A percentile compares a stretch with the other conserved stretches of the same genome.
phyloP scores from a whole-genome alignment of 2,113 vertebrate species.

The Festucalex cinctus region DNA sequence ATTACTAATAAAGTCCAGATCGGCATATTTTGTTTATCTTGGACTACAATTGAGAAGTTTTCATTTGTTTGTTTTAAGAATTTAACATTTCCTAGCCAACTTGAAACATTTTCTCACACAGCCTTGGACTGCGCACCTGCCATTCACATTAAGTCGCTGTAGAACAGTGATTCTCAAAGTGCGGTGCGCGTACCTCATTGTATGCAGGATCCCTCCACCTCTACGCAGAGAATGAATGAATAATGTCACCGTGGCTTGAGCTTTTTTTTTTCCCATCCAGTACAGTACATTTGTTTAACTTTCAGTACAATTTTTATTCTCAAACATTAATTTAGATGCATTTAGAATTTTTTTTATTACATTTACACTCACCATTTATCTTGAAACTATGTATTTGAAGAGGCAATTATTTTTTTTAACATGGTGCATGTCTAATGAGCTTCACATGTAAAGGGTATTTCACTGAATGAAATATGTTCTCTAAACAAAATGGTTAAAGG shows the following conservation, averaged over 20 bases:
- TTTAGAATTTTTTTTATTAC: too few species aligned
- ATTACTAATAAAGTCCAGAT: background rate
- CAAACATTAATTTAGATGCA: too few species aligned
- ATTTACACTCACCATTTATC: too few species aligned
- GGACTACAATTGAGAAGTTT: conserved; percentile 18
- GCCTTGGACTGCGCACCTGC: background rate
- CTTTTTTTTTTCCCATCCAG: too few species aligned
- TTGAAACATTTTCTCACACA: conserved; percentile 7
- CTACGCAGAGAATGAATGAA: too few species aligned
- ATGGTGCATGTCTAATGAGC: background rate
- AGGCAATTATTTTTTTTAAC: too few species aligned
- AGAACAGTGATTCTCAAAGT: background rate
- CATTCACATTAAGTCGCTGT: background rate
- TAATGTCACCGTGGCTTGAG: background rate
- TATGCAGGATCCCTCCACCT: too few species aligned
- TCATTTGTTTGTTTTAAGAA: conserved; percentile 13
- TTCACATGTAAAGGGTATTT: conserved; percentile 30
- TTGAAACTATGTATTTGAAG: too few species aligned
- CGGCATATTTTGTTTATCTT: conserved; percentile 19
- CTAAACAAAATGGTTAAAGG: conserved; percentile 31
- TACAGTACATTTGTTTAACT: too few species aligned
- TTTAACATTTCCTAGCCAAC: conserved; percentile 15
- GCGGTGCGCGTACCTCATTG: background rate
- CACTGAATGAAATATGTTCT: conserved; percentile 18
- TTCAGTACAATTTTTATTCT: too few species aligned